Conservation (phyloP, 1,140 invertebrate genomes). For the Drosophila hydei region DNA sequence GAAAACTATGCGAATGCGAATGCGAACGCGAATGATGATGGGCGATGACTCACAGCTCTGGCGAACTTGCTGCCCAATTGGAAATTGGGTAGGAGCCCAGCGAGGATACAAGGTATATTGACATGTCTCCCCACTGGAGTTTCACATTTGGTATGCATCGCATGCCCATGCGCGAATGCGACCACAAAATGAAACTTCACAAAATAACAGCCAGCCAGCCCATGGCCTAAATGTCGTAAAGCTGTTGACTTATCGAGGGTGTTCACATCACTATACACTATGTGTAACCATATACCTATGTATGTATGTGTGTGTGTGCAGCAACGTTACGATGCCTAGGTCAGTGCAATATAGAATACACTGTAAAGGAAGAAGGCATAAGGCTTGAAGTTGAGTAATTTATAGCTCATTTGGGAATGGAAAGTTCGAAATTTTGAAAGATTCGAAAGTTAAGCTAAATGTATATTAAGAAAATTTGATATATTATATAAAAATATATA, state of each 20-base stretch:
- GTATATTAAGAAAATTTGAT: no score
- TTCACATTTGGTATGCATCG: constrained; percentile 30
- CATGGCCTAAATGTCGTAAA: constrained; percentile 49
- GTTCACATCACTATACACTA: neutral
- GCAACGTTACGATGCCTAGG: no score
- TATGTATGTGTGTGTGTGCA: constrained; percentile 17
- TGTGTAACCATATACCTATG: neutral
- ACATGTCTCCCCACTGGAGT: constrained; percentile 1
- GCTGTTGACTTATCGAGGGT: constrained; percentile 26
- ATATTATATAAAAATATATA: no score
- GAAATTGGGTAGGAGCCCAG: constrained; percentile 28
- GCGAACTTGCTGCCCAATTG: constrained; percentile 36
- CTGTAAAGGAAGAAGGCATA: neutral
- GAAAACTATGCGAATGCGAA: constrained; percentile 42
- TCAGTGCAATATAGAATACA: constrained; percentile 4
- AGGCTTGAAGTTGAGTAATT: no score
- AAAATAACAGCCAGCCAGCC: constrained; percentile 13
- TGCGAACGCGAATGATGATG: constrained; percentile 11
- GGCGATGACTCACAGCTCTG: constrained; percentile 44
- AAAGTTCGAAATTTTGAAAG: no score
- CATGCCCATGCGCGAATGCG: constrained; percentile 42
- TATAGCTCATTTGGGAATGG: no score
- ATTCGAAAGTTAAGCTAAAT: no score
- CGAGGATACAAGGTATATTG: constrained; percentile 12
- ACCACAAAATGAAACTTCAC: constrained; percentile 34